Conservation (phyloP, 2,113 vertebrate genomes). For the Pterocles orientalis region DNA sequence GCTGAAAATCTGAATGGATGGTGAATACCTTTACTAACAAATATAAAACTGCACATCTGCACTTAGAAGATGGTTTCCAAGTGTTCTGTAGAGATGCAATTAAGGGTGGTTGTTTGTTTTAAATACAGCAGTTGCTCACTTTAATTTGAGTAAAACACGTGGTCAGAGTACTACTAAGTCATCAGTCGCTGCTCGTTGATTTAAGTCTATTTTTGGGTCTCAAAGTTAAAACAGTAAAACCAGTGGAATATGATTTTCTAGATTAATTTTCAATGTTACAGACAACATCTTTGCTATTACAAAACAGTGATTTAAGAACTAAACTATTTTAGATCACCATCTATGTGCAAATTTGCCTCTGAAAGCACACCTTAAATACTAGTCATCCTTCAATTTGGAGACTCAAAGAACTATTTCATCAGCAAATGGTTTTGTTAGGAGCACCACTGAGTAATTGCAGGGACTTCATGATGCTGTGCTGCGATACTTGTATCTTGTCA, state of each 20-base stretch:
- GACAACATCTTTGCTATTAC: neutral
- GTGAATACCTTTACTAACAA: neutral
- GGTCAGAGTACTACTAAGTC: neutral
- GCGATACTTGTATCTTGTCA: neutral
- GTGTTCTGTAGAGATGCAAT: neutral
- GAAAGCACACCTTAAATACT: neutral
- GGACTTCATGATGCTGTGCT: neutral
- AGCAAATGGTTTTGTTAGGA: constrained; percentile 19
- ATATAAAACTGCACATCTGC: neutral
- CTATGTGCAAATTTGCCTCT: neutral
- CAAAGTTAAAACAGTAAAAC: neutral
- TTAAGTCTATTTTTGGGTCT: neutral
- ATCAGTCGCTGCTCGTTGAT: neutral
- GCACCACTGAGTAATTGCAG: neutral
- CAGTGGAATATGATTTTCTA: neutral
- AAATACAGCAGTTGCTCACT: neutral
- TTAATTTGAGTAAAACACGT: neutral
- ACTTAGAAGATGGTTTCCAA: neutral
- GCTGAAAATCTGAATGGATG: neutral
- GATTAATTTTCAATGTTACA: neutral
- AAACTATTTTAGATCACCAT: constrained; percentile 43
- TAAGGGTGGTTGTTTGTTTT: neutral
- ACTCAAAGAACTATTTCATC: constrained; percentile 15
- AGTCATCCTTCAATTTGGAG: constrained; percentile 3
- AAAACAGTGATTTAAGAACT: constrained; percentile 34